Conservation (phyloP, 2,797 vertebrate species). For the Myotis daubentonii region DNA sequence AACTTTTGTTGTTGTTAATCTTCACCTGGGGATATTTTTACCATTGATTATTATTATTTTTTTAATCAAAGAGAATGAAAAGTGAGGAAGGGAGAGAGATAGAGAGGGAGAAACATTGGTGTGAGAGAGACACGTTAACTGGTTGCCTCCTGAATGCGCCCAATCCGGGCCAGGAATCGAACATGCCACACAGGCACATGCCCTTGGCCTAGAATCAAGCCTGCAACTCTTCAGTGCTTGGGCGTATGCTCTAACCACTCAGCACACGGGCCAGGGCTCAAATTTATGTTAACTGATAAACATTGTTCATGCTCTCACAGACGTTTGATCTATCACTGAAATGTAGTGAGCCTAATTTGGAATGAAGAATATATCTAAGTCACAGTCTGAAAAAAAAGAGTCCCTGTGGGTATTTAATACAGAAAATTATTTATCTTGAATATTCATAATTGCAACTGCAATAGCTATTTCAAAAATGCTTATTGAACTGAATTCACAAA, state of each 20-base stretch:
- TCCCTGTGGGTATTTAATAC: background rate
- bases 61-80: no score
- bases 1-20: background rate
- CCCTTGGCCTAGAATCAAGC: no score
- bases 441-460: background rate
- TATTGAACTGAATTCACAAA: conserved; percentile 16
- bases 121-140: no score
- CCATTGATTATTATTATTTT: no score
- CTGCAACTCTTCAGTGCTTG: no score
- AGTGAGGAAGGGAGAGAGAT: no score
- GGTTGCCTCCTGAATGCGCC: no score
- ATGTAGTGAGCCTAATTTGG: background rate
- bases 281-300: conserved; percentile 36
- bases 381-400: background rate
- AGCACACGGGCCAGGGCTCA: background rate
- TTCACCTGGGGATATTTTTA: no score
- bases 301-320: background rate
- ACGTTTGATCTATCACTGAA: background rate
- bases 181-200: no score
- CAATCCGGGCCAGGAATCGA: no score
- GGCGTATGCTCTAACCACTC: no score
- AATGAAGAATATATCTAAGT: conserved; percentile 5
- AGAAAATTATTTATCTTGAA: conserved; percentile 14
- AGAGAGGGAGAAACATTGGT: no score
- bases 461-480: conserved; percentile 21